Base-by-base conservation (phyloP, 2,888 invertebrate species). In the Melanotus villosus region DNA sequence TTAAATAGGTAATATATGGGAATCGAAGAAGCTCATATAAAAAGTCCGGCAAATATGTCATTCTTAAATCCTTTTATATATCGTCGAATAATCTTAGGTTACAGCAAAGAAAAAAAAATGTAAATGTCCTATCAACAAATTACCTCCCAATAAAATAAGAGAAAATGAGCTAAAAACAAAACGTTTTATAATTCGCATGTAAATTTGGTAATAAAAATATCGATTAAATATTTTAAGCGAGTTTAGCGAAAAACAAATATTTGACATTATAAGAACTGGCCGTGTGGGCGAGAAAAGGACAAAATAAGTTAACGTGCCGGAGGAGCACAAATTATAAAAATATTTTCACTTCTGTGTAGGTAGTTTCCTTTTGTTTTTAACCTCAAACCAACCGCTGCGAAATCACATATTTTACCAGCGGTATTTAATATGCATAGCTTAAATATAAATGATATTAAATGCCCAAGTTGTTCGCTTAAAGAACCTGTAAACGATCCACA, bases 311-410 rank as follows among this genome's bases (percentile, higher is more conserved):
- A 18, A 50, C 52, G 32, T 38, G 47, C 41, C 32, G 45, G 23
- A 43, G 18, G 62, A 47, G 63, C 59, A 43, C 43, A 65, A 43
- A 45, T 56, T 52, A 71, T 57, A 71, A 72, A 73, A 73, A 72
- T 72, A 75, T 72, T 75, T 73, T 71, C 68, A 75, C 75, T 75
- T 71, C 75, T 73, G 75, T 74, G 70, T 75, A 74, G 73, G 75
- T 71, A 75, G 75, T 75, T 75, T 73, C 71, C 65, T 70, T 73
- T 73, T 65, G 66, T 72, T 75, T 75, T 71, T 75, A 72, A 71
- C 63, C 52, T 41, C 12, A 59, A 66, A 60, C 67, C 70, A 45
- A 70, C 70, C 64, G 67, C 70, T 70, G 70, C 67, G 70, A 70
- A 70, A 67, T 67, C 70, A 60, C 67, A 70, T 70, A 70, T 67